phyloP scores from a whole-genome alignment of 2,113 vertebrate species.

The Hystrix brachyura region DNA sequence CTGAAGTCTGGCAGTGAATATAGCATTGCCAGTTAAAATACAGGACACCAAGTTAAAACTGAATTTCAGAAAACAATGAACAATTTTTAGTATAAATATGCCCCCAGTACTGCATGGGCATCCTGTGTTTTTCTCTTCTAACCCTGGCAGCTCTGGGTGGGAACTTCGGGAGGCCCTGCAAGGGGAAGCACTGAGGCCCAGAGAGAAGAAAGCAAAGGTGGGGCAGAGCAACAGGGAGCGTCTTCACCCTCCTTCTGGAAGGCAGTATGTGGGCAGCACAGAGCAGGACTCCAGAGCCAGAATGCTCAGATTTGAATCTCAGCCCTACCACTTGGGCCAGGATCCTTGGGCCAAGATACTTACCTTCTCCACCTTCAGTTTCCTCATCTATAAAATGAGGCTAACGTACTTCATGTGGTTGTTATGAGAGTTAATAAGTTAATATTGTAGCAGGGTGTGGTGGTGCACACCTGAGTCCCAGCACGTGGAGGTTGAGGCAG shows the following conservation, averaged over 20 bases:
- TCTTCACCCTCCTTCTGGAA: neutral
- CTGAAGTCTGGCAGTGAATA: neutral
- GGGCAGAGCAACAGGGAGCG: neutral
- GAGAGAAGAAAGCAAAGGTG: neutral
- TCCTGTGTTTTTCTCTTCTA: neutral
- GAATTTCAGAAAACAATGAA: constrained; percentile 21
- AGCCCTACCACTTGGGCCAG: neutral
- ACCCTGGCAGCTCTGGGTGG: neutral
- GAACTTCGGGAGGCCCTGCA: neutral
- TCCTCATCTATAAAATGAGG: neutral
- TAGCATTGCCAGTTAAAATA: neutral
- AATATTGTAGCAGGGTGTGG: neutral
- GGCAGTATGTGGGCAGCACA: neutral
- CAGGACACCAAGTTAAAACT: neutral
- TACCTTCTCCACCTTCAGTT: neutral
- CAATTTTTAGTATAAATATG: neutral
- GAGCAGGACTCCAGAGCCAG: neutral
- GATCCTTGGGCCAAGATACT: neutral
- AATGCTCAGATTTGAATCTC: neutral
- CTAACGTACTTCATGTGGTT: neutral
- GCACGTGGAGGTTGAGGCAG: no score
- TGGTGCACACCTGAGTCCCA: no score
- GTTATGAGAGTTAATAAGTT: constrained; percentile 13
- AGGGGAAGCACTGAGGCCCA: neutral
- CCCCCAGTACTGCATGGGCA: neutral